Evolutionary conservation across 2,888 invertebrate genomes (phyloP), one percentile per base, ranked within the genome.

Genomic region (Galeopsomyia nigrocyanea): DNA sequence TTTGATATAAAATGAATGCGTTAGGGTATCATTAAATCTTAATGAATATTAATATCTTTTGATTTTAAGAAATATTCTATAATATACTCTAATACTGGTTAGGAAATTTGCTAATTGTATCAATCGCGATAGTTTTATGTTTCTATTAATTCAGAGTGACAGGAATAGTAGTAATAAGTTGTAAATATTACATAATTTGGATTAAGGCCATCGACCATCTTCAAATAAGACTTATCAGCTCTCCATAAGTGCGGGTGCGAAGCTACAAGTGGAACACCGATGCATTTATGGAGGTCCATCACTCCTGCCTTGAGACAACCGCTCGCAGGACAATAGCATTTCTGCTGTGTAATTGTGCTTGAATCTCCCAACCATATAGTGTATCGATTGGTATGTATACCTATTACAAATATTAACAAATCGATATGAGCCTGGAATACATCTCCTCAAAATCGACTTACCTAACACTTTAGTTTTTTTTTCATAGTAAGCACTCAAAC

Each of bases 191-290:
- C 82, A 78, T 79, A 69, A 14, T 70, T 39, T n/a, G 86, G 85
- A 68, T 78, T 64, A 10, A 85, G 74, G 2, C 86, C 86, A 0
- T 78, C 78, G 3, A 86, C 82, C 57, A 75, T 68, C 3, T 79
- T 75, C 39, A 83, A 58, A 74, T 87, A 88, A 7, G 81, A 83
- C 16, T 83, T 82, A 77, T 94, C 93, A 0, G 88, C 87, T 3
- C 90, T 89, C 75, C 91, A 90, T 80, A 93, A 94, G 85, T 97
- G 96, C 0, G 96, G 96, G 83, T 94, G 82, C 0, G 95, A 93
- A 0, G 90, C 92, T 13, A 92, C 88, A 60, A 96, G 83, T 0
- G 96, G 96, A 0, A 90, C 93, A 0, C 91, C 91, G 0, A 90
- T 78, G 75, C 94, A 92, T 47, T 90, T 90, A 0, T 85, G 85